Base-by-base conservation (phyloP, 2,888 invertebrate genomes). In the Drosophila fungiperda region DNA sequence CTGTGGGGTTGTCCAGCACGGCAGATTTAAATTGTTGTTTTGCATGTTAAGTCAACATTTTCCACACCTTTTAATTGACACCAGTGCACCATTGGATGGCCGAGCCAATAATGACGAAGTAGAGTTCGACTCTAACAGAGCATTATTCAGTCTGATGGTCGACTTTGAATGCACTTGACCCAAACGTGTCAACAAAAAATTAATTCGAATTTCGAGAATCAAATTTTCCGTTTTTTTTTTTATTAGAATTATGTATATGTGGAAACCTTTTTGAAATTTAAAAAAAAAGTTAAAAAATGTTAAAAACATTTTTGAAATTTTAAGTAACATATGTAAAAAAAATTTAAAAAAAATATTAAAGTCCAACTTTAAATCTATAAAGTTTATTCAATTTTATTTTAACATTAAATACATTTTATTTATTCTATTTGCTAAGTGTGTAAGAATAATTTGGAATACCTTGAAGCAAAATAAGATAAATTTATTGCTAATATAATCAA, bases 41-140 rank as follows among this genome's bases (percentile, higher is more conserved):
- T 80, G 89, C 88, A 88, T 87, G 84, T 78, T 76, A 76, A 79
- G 70, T 77, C 71, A 52, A 73, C 77, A 79, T 80, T 86, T 85
- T 85, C 79, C 79, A 83, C 88, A 88, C 83, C 88, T 85, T 78
- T 78, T 73, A 84, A 83, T 83, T 80, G 76, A 71, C 71, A 70
- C 52, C 42, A 52, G 29, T 35, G 42, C 52, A 40, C 65, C 50
- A 52, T 65, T 66, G 35, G 50, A 64, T 45, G 49, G 20, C 48
- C 8, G 12, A 49, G 49, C 67, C 40, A 66, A 50, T 66, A 66
- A 49, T 66, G 42, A 23, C 52, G 7, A 45, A 65, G 7, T 66
- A 40, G 52, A 32, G 35, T 63, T 38, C 11, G 15, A 36, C 36
- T 54, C 55, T n/a, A 55, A 3, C 17, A 26, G 11, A 62, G 36